A percentile compares a stretch with the other conserved stretches of the same genome.
Evolutionary conservation across 2,888 invertebrate species (phyloP).

Genomic region (Drosophila bunnanda): DNA sequence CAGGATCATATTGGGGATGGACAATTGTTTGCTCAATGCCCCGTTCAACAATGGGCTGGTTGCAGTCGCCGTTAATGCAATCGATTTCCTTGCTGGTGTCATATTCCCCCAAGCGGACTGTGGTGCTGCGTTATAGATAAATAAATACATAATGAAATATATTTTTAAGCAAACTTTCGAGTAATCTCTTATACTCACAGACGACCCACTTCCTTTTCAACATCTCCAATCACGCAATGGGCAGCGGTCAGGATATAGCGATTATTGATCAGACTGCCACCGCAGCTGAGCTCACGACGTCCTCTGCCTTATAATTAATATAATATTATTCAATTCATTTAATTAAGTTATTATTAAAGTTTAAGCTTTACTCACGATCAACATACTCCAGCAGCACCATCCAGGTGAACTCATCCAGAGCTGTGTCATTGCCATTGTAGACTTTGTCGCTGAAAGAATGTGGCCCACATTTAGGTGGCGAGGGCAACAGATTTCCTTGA

Average conservation of each 20-base stretch:
- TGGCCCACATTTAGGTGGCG: constrained; percentile 79
- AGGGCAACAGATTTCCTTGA: constrained; percentile 73
- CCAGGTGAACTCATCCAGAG: constrained; percentile 89
- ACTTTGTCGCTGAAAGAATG: constrained; percentile 85
- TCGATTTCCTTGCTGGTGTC: constrained; percentile 78
- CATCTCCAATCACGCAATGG: constrained; percentile 87
- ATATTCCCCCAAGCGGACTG: constrained; percentile 83
- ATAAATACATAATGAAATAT: no score
- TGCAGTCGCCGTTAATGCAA: constrained; percentile 86
- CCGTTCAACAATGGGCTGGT: constrained; percentile 86
- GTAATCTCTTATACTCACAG: constrained; percentile 84
- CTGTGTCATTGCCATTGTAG: constrained; percentile 87
- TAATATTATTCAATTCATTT: no score
- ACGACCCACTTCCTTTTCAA: constrained; percentile 85
- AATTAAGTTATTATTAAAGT: not conserved
- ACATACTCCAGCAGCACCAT: constrained; percentile 88
- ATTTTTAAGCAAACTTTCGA: not conserved
- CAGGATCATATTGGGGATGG: constrained; percentile 87
- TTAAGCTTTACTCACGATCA: constrained; percentile 85
- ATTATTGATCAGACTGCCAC: constrained; percentile 89
- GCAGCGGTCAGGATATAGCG: constrained; percentile 88
- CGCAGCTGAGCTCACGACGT: constrained; percentile 86
- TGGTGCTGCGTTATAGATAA: constrained; percentile 15
- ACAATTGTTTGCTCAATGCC: constrained; percentile 87
- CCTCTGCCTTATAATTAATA: constrained; percentile 56